Conservation (phyloP, 2,113 vertebrate genomes). For the Ploceus nigricollis region DNA sequence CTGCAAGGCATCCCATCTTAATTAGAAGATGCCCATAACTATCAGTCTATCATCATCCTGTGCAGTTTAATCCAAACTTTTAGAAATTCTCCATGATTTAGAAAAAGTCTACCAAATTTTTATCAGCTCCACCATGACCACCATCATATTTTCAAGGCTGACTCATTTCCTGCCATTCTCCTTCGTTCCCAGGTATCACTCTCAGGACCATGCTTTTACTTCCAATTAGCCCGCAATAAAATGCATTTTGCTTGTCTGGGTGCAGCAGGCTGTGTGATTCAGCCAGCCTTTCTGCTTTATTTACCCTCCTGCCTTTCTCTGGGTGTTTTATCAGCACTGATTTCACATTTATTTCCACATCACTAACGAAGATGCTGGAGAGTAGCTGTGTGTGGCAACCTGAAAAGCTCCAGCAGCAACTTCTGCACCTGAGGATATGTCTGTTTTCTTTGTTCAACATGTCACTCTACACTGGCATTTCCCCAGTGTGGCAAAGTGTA, state of each 20-base stretch:
- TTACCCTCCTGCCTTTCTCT: not conserved
- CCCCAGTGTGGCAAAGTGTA: not conserved
- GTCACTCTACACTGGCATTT: not conserved
- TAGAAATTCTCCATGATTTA: not conserved
- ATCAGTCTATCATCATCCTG: not conserved
- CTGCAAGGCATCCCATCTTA: not conserved
- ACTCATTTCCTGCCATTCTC: not conserved
- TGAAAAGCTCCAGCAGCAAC: not conserved
- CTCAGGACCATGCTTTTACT: not conserved
- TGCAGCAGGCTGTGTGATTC: slow-evolving; percentile 9
- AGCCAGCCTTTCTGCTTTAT: slow-evolving; percentile 17
- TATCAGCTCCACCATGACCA: not conserved
- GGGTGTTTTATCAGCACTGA: not conserved
- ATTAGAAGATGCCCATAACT: not conserved
- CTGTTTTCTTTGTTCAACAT: not conserved
- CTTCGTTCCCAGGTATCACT: not conserved
- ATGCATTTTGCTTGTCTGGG: not conserved
- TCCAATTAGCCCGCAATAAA: not conserved
- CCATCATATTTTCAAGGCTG: not conserved
- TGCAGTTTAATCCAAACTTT: not conserved
- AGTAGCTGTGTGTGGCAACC: not conserved
- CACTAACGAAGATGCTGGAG: not conserved
- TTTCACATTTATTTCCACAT: slow-evolving; percentile 8
- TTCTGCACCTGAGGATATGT: not conserved
- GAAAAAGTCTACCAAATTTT: not conserved